Evolutionary conservation across 2,888 invertebrate species (phyloP).

Genomic region (Eumerus sabulonum): DNA sequence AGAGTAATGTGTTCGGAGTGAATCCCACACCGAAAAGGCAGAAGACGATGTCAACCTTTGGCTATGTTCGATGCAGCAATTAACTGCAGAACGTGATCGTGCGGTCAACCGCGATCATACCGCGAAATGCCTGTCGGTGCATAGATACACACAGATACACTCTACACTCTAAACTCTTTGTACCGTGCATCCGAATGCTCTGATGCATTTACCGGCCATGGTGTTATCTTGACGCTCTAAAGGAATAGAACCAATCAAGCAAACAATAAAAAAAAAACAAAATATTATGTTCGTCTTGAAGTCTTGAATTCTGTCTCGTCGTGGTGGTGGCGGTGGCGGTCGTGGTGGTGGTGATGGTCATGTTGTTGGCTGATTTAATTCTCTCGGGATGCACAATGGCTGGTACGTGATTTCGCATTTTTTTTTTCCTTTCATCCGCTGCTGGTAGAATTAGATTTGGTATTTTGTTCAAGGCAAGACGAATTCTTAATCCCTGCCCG

Average conservation of each 20-base stretch:
- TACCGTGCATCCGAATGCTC: constrained; percentile 2
- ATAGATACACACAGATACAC: constrained; percentile 13
- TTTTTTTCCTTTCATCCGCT: constrained; percentile 21
- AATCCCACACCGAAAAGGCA: constrained; percentile 46
- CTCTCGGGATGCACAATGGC: constrained; percentile 53
- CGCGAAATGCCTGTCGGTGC: constrained; percentile 56
- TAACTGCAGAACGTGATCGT: constrained; percentile 68
- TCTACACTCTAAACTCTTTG: not conserved
- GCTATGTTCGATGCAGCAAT: constrained; percentile 68
- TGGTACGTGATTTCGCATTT: constrained; percentile 60
- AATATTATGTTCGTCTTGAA: constrained; percentile 50
- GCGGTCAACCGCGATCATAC: constrained; percentile 66
- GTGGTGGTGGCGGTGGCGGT: not conserved
- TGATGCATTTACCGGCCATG: constrained; percentile 40
- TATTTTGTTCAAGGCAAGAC: constrained; percentile 61
- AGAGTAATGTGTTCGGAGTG: constrained; percentile 29
- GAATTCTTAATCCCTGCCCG: constrained; percentile 56
- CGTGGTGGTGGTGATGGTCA: too few relatives aligned
- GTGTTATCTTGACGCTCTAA: constrained; percentile 48
- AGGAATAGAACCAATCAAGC: constrained; percentile 2
- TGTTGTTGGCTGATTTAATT: constrained; percentile 61
- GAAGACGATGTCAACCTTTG: constrained; percentile 64
- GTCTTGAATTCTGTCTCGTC: constrained; percentile 37
- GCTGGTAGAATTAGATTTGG: constrained; percentile 56
- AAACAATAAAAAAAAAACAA: constrained; percentile 26